Evolutionary conservation across 2,113 vertebrate genomes (phyloP), one percentile per base, ranked within the genome.

Genomic region (Marmota monax): DNA sequence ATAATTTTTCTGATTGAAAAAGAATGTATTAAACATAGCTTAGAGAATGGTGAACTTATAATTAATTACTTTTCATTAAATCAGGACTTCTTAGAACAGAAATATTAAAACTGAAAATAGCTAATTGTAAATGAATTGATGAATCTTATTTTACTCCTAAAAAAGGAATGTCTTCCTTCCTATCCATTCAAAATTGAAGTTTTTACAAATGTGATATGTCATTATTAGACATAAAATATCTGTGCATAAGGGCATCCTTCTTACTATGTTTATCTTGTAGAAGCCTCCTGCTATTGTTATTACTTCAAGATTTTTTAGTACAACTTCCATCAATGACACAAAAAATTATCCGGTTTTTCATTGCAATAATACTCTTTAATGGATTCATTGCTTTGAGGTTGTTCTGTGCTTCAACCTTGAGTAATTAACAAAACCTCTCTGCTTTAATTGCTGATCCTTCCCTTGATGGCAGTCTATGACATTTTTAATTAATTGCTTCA

Each of bases 401-500:
- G 56, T 89, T 92, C 92, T 93, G 80, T 90, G 95, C 53, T 97
- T 97, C 94, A 97, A 92, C 92, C 96, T 96, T 92, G 94, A 95
- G 94, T 97, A 97, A 95, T 97, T 97, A 97, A 93, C 70, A 76
- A 96, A 96, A 87, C 29, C 87, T 96, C 95, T 94, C 67, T 96
- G 76, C 93, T 93, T 96, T 97, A 98, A 97, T 96, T 97, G 84
- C 88, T 92, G 82, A 95, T 95, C 76, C 74, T 92, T 84, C 93
- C 89, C 90, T 92, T 95, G 96, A 96, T 84, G 93, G 79, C 78
- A 84, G 93, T 96, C 37, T 80, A 69, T 88, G 95, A 90, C 95
- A 96, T 90, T 96, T 95, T 97, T 73, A 95, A 97, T 97, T 97
- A 97, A 97, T 97, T 90, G 96, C 87, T 95, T 93, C 77, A 78